Conservation (phyloP, 2,113 vertebrate species). For the Pseudois nayaur region DNA sequence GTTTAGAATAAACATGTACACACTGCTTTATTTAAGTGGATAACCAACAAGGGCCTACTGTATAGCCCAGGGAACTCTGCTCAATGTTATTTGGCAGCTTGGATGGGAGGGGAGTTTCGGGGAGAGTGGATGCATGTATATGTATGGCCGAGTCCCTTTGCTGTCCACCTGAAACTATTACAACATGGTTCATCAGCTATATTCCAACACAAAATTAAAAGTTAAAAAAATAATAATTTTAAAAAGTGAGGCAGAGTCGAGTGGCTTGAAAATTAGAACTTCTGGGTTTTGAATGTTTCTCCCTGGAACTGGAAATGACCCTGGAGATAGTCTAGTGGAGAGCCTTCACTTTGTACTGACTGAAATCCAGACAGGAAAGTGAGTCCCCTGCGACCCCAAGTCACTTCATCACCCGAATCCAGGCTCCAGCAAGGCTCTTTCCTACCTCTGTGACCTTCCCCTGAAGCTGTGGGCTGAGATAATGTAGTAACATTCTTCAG, state of each 20-base stretch:
- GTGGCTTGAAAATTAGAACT: neutral
- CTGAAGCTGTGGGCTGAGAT: neutral
- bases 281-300: neutral
- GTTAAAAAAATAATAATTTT: neutral
- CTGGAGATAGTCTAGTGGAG: neutral
- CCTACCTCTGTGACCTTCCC: neutral
- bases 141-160: neutral
- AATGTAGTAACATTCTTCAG: neutral
- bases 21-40: neutral
- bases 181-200: neutral
- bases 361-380: neutral
- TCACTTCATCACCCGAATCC: neutral
- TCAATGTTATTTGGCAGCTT: neutral
- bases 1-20: neutral
- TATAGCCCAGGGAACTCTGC: neutral
- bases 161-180: neutral
- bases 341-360: neutral
- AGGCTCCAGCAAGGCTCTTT: rapidly evolving
- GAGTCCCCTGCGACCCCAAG: rapidly evolving
- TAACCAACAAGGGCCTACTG: neutral
- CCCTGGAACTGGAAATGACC: neutral
- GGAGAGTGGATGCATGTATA: neutral
- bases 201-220: neutral
- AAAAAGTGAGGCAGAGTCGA: neutral
- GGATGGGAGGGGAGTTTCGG: neutral